Base-by-base conservation (phyloP, 1,140 invertebrate genomes). In the Lepidurus packardi region DNA sequence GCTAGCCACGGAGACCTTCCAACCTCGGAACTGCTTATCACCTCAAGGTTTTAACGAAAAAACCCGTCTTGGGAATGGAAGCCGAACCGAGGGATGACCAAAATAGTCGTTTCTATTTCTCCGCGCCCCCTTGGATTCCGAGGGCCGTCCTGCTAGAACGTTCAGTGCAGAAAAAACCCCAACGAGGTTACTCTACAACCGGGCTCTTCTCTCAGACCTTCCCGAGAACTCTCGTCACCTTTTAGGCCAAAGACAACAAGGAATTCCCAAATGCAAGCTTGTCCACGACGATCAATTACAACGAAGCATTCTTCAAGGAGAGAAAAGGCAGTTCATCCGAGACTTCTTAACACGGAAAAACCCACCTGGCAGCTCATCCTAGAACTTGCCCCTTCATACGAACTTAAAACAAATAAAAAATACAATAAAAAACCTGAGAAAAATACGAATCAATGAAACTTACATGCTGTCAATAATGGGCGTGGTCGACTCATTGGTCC, bases 391-490 rank as follows among this genome's bases (percentile, higher is more conserved):
- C 43, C 21, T 41, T 43, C 34, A 77, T 78, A 1, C 16, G 21
- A 73, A 73, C 34, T 7, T 75, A 41, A 21, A n/a, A n/a, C n/a
- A 75, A 75, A 3, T 25, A 25, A 25, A 25, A 25, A 25, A 25
- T 25, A 25, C 1, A 25, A 25, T 25, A 25, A 25, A 1, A 25
- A 25, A 25, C 25, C 77, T n/a, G n/a, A n/a, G n/a, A n/a, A n/a
- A n/a, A n/a, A n/a, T n/a, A n/a, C n/a, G n/a, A n/a, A n/a, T n/a
- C n/a, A n/a, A n/a, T n/a, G n/a, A 76, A 81, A 91, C 91, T 91
- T 88, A 95, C 93, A 97, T 91, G 82, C 91, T 93, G 85, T 96
- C 93, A 81, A 96, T 91, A n/a, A 97, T 91, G 41, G 95, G 95
- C 7, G 93, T 95, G 73, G 90, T 89, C n/a, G 92, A 91, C 43